Evolutionary conservation across 2,113 vertebrate species (phyloP).

Genomic region (Hippocampus abdominalis): DNA sequence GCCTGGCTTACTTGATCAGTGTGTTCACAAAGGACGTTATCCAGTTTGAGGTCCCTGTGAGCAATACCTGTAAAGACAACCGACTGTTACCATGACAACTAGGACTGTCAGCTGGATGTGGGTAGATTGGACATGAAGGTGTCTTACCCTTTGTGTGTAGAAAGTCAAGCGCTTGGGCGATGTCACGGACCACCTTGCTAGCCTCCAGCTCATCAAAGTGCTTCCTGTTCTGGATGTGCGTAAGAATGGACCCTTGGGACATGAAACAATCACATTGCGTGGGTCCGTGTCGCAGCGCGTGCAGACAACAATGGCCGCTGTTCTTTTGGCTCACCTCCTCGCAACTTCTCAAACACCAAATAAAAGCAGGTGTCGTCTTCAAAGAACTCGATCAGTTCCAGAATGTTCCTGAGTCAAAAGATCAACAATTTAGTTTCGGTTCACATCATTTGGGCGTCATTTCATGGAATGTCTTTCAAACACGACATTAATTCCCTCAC

Average conservation of each 20-base stretch:
- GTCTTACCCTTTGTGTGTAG: conserved; percentile 90
- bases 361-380: conserved; percentile 91
- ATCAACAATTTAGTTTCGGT: background rate
- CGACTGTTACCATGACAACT: conserved; percentile 26
- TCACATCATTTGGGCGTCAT: background rate
- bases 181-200: conserved; percentile 89
- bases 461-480: background rate
- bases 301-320: background rate
- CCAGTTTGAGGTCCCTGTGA: conserved; percentile 93
- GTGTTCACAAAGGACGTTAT: conserved; percentile 94
- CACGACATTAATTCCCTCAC: conserved; percentile 64
- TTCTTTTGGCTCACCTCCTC: conserved; percentile 78
- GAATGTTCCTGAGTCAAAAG: conserved; percentile 81
- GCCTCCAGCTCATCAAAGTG: conserved; percentile 95
- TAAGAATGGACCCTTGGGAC: conserved; percentile 85
- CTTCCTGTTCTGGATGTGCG: conserved; percentile 90
- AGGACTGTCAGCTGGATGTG: background rate
- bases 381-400: conserved; percentile 95
- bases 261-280: background rate
- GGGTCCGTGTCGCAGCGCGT: background rate
- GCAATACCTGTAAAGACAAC: conserved; percentile 79
- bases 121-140: background rate
- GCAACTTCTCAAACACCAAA: conserved; percentile 96
- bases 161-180: conserved; percentile 88
- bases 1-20: conserved; percentile 78